These are phyloP conservation scores for Chionis minor DNA, from an alignment of 2,113 vertebrate genomes.

Conservation along the genomic window DNA sequence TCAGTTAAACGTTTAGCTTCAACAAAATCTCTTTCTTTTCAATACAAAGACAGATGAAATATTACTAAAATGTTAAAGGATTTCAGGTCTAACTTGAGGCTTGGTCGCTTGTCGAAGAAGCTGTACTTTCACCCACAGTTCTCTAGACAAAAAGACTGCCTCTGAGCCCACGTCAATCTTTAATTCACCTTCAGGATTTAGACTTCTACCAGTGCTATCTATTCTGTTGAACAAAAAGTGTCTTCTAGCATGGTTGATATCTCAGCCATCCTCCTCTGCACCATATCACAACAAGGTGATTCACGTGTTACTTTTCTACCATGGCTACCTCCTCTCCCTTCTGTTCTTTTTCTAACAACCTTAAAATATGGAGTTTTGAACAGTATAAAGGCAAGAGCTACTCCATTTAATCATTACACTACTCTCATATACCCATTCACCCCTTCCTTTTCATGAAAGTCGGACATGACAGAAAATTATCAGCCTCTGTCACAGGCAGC, in stretches of 20 bases:
- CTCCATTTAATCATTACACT: not conserved
- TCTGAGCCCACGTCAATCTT: not conserved
- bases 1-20: not conserved
- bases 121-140: not conserved
- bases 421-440: not conserved
- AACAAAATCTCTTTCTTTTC: not conserved
- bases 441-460: not conserved
- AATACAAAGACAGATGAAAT: not conserved
- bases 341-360: not conserved
- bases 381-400: not conserved
- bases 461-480: not conserved
- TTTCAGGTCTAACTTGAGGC: not conserved
- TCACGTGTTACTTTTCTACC: not conserved
- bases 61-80: not conserved
- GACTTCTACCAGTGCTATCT: not conserved
- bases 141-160: not conserved
- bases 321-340: not conserved
- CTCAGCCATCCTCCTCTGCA: not conserved
- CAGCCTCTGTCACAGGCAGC: not conserved
- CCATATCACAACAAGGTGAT: not conserved
- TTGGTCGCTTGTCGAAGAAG: not conserved
- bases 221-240: not conserved
- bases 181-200: not conserved
- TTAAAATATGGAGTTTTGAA: not conserved
- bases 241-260: not conserved